These are phyloP conservation scores for Asarcornis scutulata DNA, from an alignment of 2,113 vertebrate genomes.

Conservation along the genomic window DNA sequence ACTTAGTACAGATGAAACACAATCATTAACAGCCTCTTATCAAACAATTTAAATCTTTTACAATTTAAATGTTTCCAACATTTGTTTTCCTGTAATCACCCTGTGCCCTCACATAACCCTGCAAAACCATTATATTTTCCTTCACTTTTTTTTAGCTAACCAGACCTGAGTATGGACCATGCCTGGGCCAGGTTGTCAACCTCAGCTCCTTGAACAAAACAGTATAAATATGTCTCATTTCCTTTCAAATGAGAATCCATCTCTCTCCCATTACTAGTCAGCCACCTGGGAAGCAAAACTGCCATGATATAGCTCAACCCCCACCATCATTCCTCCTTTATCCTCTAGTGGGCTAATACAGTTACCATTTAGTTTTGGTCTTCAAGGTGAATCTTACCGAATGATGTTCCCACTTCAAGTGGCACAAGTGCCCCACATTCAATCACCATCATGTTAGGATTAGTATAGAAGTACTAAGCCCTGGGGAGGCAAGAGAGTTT, in stretches of 20 bases:
- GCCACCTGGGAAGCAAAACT: neutral
- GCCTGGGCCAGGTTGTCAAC: neutral
- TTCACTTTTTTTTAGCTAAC: neutral
- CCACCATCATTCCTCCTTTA: no score
- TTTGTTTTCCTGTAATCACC: neutral
- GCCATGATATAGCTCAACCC: neutral
- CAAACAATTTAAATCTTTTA: neutral
- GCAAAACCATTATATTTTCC: neutral
- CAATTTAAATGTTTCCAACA: neutral
- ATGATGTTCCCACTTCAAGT: neutral
- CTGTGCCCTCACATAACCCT: neutral
- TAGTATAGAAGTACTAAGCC: neutral
- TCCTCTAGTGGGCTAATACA: neutral
- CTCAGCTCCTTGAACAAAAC: neutral
- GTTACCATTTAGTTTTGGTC: neutral
- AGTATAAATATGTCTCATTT: neutral
- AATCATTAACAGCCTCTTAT: neutral
- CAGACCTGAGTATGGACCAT: neutral
- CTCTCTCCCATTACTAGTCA: neutral
- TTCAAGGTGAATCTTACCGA: neutral
- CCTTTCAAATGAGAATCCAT: neutral
- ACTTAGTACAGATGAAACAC: neutral
- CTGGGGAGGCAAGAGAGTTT: neutral
- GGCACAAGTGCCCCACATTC: neutral
- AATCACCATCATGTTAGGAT: neutral